A percentile compares a stretch with the other conserved stretches of the same genome.
Conservation (phyloP, 2,888 invertebrate genomes). For the Thysanoteuthis rhombus region DNA sequence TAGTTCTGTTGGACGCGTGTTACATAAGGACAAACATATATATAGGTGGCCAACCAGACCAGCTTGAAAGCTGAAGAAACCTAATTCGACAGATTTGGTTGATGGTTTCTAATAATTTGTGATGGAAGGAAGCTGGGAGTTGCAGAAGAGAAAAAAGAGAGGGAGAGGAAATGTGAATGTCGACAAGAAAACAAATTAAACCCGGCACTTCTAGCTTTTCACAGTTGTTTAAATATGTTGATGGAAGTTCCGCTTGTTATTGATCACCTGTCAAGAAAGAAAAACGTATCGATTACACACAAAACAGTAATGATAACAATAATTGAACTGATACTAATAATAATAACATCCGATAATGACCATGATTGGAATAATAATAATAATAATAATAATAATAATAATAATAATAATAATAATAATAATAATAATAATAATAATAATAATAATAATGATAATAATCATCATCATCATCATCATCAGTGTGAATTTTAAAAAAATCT, state of each 20-base stretch:
- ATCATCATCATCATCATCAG: no score
- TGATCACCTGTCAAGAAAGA: background rate
- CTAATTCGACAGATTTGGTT: no score
- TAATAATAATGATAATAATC: background rate
- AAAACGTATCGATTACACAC: background rate
- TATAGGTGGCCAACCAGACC: no score
- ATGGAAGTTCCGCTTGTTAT: background rate
- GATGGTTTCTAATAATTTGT: no score
- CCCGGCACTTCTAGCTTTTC: background rate
- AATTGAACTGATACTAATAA: background rate
- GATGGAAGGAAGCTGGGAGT: background rate
- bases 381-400: no score
- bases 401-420: background rate
- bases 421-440: background rate
- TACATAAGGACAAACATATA: no score
- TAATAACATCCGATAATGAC: background rate
- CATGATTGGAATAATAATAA: no score
- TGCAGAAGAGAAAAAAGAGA: background rate
- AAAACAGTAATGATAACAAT: background rate
- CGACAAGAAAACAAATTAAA: background rate
- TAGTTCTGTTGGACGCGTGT: no score
- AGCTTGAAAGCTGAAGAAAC: no score
- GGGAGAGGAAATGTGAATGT: background rate
- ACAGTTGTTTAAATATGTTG: background rate
- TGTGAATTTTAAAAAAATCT: no score